These are phyloP conservation scores for Gallinago undulata DNA, from an alignment of 2,113 vertebrate genomes.

Conservation along the genomic window DNA sequence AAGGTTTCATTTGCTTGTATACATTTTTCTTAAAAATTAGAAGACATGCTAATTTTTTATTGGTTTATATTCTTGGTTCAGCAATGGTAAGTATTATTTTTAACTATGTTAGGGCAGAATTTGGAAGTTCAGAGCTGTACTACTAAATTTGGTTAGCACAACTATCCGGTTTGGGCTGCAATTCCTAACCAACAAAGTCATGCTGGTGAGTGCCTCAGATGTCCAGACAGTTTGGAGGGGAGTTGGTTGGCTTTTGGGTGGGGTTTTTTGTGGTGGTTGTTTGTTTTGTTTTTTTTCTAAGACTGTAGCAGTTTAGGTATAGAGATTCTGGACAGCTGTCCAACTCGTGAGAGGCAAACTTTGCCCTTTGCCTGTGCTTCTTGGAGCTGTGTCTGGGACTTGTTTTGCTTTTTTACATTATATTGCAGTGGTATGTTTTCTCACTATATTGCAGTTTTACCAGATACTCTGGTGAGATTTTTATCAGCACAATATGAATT, in stretches of 20 bases:
- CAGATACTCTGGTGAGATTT: background rate
- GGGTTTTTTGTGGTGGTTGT: too few relatives aligned
- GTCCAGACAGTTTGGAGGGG: background rate
- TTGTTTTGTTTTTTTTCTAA: background rate
- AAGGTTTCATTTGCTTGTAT: background rate
- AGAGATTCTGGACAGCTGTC: background rate
- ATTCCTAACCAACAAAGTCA: background rate
- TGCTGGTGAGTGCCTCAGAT: background rate
- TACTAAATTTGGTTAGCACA: background rate
- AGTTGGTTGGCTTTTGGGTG: fast-evolving
- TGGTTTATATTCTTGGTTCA: background rate
- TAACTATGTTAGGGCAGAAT: background rate
- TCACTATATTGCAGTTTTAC: background rate
- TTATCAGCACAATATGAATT: background rate
- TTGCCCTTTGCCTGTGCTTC: fast-evolving
- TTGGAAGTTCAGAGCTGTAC: background rate
- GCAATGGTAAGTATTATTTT: background rate
- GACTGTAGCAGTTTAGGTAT: background rate
- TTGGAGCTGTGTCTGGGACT: background rate
- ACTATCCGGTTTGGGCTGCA: fast-evolving
- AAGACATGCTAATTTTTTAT: background rate
- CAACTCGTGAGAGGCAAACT: background rate
- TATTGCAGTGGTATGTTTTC: background rate
- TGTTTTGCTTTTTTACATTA: background rate
- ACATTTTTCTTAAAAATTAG: background rate